These are phyloP conservation scores for Acipenser transmontanus DNA, from an alignment of 2,797 vertebrate genomes.

Conservation along the genomic window DNA sequence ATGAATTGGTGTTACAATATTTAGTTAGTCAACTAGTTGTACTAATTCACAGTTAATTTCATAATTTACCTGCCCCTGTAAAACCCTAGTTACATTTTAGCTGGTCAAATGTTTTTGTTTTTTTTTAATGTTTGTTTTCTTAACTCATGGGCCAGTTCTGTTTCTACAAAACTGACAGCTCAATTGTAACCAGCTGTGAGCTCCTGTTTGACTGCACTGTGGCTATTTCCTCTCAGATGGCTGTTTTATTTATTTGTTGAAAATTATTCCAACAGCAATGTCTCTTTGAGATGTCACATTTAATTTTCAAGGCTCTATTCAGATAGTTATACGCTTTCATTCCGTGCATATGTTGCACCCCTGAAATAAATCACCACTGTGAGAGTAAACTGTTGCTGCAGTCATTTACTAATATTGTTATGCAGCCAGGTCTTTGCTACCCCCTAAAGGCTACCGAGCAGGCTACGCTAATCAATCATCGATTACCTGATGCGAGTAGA, in stretches of 20 bases:
- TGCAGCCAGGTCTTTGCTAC: too few relatives aligned
- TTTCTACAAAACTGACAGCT: conserved; percentile 32
- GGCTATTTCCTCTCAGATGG: conserved; percentile 36
- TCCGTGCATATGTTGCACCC: neutral
- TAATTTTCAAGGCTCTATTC: conserved; percentile 28
- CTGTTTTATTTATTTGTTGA: conserved; percentile 38
- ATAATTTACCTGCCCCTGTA: neutral
- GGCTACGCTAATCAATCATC: too few relatives aligned
- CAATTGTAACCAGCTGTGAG: conserved; percentile 47
- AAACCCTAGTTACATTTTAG: conserved; percentile 8
- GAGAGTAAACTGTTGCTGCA: too few relatives aligned
- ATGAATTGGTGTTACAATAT: too few relatives aligned
- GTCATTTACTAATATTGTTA: too few relatives aligned
- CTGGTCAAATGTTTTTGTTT: conserved; percentile 23
- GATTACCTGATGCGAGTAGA: too few relatives aligned
- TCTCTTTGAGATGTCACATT: conserved; percentile 41
- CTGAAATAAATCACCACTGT: neutral
- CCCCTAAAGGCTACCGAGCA: too few relatives aligned
- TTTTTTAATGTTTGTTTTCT: conserved; percentile 2
- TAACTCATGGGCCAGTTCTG: conserved; percentile 34
- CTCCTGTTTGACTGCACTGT: conserved; percentile 32
- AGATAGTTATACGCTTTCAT: neutral
- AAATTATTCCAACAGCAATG: conserved; percentile 40
- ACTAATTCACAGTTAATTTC: too few relatives aligned
- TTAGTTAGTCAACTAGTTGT: too few relatives aligned